phyloP scores from a whole-genome alignment of 2,113 vertebrate species.

The Irena cyanogastra region DNA sequence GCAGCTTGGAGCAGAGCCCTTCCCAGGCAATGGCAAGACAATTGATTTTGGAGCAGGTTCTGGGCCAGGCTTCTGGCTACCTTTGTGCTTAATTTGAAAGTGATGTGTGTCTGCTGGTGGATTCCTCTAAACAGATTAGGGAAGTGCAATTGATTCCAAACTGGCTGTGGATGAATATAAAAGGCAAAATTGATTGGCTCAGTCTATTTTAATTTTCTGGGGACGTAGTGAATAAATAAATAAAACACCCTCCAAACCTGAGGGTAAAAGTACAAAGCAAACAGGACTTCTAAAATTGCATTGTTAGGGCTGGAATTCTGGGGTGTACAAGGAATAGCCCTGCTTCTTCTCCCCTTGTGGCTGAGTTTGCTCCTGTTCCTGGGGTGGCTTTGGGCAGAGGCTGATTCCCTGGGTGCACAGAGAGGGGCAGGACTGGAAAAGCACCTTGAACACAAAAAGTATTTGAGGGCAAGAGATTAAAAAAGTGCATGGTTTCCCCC shows the following conservation, averaged over 20 bases:
- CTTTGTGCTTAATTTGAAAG: not conserved
- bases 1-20: not conserved
- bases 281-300: fast-evolving
- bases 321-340: not conserved
- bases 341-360: not conserved
- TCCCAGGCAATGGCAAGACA: not conserved
- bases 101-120: not conserved
- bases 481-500: fast-evolving
- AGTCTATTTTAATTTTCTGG: not conserved
- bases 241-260: not conserved
- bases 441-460: fast-evolving
- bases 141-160: conserved; percentile 3
- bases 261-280: not conserved
- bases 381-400: not conserved
- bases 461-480: fast-evolving
- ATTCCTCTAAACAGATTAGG: conserved; percentile 11
- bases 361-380: not conserved
- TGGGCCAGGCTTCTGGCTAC: not conserved
- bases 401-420: fast-evolving
- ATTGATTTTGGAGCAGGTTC: conserved; percentile 11
- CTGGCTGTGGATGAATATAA: not conserved
- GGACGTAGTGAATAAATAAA: not conserved
- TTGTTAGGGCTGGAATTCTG: not conserved
- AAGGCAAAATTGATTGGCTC: conserved; percentile 20
- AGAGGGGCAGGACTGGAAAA: not conserved